A percentile compares a stretch with the other conserved stretches of the same genome.
Conservation (phyloP, 2,113 vertebrate genomes). For the Seriola quinqueradiata region DNA sequence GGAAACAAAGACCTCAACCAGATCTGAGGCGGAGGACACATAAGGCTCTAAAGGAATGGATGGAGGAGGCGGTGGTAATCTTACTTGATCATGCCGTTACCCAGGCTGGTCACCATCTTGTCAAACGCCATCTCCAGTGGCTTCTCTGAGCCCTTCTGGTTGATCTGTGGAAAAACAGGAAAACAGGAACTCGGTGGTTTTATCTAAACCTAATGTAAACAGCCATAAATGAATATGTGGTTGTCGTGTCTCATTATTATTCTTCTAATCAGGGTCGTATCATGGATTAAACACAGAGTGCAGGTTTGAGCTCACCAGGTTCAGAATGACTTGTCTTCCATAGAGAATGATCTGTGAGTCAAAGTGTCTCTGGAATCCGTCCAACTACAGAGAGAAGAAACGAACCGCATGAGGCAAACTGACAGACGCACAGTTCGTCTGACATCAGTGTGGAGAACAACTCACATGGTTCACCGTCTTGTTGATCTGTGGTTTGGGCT, state of each 20-base stretch:
- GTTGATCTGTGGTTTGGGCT: slow-evolving; percentile 95
- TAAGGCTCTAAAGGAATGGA: not conserved
- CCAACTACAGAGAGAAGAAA: slow-evolving; percentile 84
- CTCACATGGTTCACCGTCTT: slow-evolving; percentile 94
- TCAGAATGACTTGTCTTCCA: slow-evolving; percentile 94
- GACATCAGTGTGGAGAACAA: not conserved
- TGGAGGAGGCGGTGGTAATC: not conserved
- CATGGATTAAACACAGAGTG: not conserved
- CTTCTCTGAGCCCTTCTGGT: slow-evolving; percentile 97
- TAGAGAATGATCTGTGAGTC: slow-evolving; percentile 96
- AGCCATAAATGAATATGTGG: not conserved
- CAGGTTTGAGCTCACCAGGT: slow-evolving; percentile 87
- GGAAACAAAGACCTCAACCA: not conserved
- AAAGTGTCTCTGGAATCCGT: slow-evolving; percentile 97
- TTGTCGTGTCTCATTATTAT: not conserved
- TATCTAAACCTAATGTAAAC: not conserved
- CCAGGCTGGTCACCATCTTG: slow-evolving; percentile 90
- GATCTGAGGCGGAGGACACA: not conserved
- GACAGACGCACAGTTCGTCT: not conserved
- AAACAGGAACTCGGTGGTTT: not conserved
- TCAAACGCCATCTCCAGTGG: slow-evolving; percentile 92
- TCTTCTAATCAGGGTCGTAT: not conserved
- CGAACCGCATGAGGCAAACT: not conserved
- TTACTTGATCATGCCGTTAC: slow-evolving; percentile 93
- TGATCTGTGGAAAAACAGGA: slow-evolving; percentile 84